Evolutionary conservation across 2,888 invertebrate genomes (phyloP).

Genomic region (Cinara cedri): DNA sequence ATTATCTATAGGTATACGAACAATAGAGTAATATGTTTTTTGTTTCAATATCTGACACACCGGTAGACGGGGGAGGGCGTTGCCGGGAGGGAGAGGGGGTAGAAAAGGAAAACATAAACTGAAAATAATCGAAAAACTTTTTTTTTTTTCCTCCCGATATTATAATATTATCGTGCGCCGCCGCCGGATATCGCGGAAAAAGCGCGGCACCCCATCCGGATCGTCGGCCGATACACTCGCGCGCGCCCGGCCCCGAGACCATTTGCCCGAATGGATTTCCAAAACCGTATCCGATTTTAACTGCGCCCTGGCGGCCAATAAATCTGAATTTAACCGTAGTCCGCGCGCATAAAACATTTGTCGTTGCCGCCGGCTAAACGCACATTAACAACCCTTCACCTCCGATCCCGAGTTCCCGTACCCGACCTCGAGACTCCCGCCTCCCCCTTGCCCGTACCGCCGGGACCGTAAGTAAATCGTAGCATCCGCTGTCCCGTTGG

Average conservation of each 20-base stretch:
- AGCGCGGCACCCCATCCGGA: neutral
- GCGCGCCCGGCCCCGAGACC: slow-evolving; percentile 3
- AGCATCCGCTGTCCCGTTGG: neutral
- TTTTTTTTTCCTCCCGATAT: neutral
- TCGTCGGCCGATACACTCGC: neutral
- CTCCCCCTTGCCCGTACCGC: neutral
- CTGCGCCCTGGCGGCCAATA: slow-evolving; percentile 55
- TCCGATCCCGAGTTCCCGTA: neutral
- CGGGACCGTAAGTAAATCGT: slow-evolving; percentile 19
- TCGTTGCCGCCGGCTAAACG: slow-evolving; percentile 56
- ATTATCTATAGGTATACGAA: too few relatives aligned
- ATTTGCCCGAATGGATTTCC: slow-evolving; percentile 48
- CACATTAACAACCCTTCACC: slow-evolving; percentile 44
- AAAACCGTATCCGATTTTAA: slow-evolving; percentile 54
- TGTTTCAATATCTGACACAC: too few relatives aligned
- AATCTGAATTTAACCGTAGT: slow-evolving; percentile 50
- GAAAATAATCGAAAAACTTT: neutral
- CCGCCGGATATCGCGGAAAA: neutral
- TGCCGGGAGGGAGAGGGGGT: too few relatives aligned
- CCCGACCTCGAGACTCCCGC: too few relatives aligned
- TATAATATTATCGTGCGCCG: neutral
- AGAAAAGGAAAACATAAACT: too few relatives aligned
- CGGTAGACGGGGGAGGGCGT: too few relatives aligned
- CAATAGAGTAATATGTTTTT: too few relatives aligned
- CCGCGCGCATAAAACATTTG: slow-evolving; percentile 56